Percentiles rank a stretch among this genome's conserved stretches.
Conservation (phyloP, 2,888 invertebrate genomes). For the Alentia gelatinosa region DNA sequence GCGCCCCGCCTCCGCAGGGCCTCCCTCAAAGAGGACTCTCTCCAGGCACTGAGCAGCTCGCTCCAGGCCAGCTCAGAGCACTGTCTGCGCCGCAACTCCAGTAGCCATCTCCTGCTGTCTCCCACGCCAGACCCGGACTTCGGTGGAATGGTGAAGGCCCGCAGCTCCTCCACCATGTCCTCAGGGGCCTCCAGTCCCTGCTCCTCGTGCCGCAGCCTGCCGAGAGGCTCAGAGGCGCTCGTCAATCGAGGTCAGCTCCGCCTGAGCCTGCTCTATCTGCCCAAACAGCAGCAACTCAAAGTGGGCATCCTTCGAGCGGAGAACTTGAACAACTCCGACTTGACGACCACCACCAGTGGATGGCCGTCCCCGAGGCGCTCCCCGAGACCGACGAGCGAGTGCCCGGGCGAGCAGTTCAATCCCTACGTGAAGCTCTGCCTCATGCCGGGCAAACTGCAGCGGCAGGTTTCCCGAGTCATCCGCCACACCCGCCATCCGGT, state of each 20-base stretch:
- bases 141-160: background rate
- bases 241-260: constrained; percentile 67
- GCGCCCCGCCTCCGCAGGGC: background rate
- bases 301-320: constrained; percentile 77
- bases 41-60: background rate
- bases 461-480: constrained; percentile 77
- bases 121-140: background rate
- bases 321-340: constrained; percentile 70
- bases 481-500: constrained; percentile 79
- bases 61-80: background rate
- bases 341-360: background rate
- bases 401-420: constrained; percentile 77
- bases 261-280: constrained; percentile 80
- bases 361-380: background rate
- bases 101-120: background rate
- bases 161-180: background rate
- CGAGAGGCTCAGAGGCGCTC: background rate
- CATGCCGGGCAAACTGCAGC: constrained; percentile 80
- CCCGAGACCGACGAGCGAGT: constrained; percentile 56
- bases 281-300: constrained; percentile 79
- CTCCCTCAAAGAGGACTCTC: background rate
- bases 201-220: background rate
- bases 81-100: background rate
- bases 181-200: background rate
- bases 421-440: constrained; percentile 79